These are phyloP conservation scores for Phenganax subtilis DNA, from an alignment of 92 coral and sea anemone species.

Conservation along the genomic window DNA sequence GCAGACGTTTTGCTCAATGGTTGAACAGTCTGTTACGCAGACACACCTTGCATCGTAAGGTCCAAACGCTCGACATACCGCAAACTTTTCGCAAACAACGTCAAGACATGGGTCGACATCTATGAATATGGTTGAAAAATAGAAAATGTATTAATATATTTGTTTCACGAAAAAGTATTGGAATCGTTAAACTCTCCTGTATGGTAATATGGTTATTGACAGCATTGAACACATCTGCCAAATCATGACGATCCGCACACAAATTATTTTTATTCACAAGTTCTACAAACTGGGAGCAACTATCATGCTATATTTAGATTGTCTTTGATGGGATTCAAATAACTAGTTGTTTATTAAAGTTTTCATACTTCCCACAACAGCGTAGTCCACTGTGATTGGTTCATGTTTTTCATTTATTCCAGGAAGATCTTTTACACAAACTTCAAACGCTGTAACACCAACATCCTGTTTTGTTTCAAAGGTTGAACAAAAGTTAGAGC, in stretches of 20 bases:
- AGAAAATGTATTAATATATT: no score
- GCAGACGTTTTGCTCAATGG: slow-evolving; percentile 55
- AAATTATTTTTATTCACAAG: no score
- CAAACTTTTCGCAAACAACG: slow-evolving; percentile 45
- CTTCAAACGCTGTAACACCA: slow-evolving; percentile 43
- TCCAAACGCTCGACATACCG: slow-evolving; percentile 52
- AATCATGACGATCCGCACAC: neutral
- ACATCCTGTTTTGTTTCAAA: slow-evolving; percentile 41
- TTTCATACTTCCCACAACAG: slow-evolving; percentile 56
- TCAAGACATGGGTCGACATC: slow-evolving; percentile 53
- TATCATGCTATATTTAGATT: no score
- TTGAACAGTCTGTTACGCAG: slow-evolving; percentile 45
- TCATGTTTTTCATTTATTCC: slow-evolving; percentile 48
- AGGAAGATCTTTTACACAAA: slow-evolving; percentile 62
- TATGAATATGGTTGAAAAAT: neutral
- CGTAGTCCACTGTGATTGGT: slow-evolving; percentile 51
- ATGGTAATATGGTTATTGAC: no score
- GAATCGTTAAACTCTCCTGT: no score
- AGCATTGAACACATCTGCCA: neutral
- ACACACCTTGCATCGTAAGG: slow-evolving; percentile 52
- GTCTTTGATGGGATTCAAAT: no score
- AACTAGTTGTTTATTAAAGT: neutral
- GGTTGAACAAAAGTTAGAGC: no score
- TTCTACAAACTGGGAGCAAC: no score
- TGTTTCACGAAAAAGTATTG: neutral